phyloP scores from a whole-genome alignment of 2,888 invertebrate genomes.

The Electrophaes corylata region DNA sequence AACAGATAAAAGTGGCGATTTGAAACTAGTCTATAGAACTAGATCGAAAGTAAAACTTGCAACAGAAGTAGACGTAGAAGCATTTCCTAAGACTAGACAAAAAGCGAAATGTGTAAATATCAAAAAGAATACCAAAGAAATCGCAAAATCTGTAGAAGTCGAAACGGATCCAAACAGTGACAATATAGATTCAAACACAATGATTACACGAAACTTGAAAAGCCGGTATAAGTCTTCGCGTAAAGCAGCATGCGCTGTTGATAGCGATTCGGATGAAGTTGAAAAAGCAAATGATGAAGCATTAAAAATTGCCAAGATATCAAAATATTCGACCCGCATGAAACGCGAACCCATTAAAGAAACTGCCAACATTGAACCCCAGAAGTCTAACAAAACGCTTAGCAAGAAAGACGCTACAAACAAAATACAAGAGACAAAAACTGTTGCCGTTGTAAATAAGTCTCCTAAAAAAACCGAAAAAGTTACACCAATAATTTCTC shows the following conservation, averaged over 20 bases:
- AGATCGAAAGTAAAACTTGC: constrained; percentile 6
- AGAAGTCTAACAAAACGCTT: neutral
- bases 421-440: neutral
- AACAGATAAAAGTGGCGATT: neutral
- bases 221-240: neutral
- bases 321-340: neutral
- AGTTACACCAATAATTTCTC: constrained; percentile 52
- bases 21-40: constrained; percentile 7
- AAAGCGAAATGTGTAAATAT: neutral
- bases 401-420: neutral
- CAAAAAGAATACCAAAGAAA: neutral
- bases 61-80: neutral
- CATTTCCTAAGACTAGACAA: neutral
- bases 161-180: constrained; percentile 7
- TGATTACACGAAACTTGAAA: neutral
- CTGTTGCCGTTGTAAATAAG: neutral
- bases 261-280: neutral
- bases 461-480: neutral
- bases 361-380: neutral
- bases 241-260: neutral
- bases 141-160: neutral
- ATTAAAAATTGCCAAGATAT: neutral
- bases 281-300: neutral
- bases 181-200: neutral
- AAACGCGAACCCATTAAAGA: neutral